Evolutionary conservation across 2,113 vertebrate genomes (phyloP).

Genomic region (Deroptyus accipitrinus): DNA sequence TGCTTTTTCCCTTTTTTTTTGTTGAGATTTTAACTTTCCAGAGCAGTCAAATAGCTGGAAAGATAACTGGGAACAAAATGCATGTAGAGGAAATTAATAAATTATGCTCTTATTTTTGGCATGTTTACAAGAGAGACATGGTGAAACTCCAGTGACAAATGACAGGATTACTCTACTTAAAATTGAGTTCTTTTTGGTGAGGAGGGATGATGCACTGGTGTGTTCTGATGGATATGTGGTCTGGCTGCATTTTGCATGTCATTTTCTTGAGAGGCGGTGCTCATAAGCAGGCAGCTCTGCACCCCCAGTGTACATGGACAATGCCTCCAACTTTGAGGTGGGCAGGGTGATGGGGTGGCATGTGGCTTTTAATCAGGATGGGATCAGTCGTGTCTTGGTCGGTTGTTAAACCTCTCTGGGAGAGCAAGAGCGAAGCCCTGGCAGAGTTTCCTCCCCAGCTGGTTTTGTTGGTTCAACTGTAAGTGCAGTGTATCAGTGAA

Average conservation of each 20-base stretch:
- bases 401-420: background rate
- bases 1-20: background rate
- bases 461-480: background rate
- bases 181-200: background rate
- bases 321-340: fast-evolving
- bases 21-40: background rate
- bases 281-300: background rate
- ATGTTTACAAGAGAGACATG: background rate
- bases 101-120: slow-evolving; percentile 28
- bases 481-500: background rate
- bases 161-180: background rate
- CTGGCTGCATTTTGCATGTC: background rate
- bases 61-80: background rate
- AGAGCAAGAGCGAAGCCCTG: background rate
- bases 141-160: background rate
- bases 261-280: background rate
- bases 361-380: background rate
- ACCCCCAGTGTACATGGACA: background rate
- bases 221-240: background rate
- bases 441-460: background rate
- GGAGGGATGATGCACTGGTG: background rate
- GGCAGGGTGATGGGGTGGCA: background rate
- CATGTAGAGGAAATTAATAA: background rate
- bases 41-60: background rate
- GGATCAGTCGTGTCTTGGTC: background rate